Base-by-base conservation (phyloP, 2,113 vertebrate genomes). In the Salminus brasiliensis region DNA sequence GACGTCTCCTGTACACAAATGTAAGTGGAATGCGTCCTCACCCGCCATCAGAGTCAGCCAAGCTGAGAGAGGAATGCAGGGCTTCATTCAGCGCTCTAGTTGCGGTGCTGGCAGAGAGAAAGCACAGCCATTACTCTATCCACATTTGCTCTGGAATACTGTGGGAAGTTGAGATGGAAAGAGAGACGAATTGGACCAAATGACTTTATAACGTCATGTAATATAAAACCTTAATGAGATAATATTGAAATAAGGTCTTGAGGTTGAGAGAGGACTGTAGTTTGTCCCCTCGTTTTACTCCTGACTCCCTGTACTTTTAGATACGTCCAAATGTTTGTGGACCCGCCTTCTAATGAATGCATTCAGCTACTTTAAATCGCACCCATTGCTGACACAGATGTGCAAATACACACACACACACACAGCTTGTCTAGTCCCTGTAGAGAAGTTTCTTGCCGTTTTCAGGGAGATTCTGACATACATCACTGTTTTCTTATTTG, bases 21-120 rank as follows among this genome's bases (percentile, higher is more conserved):
- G 25, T 62, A 41, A 23, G 16, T 69, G 29, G n/a, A 66, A 47
- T 23, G 16, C 41, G n/a, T 62, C 57, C 47, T 39, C 47, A 45
- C 70, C 41, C 52, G 2, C 59, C 62, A 39, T 81, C 49, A 9
- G 43, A 49, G n/a, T 70, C 39, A 47, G 67, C 13, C 30, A 57
- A 34, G 27, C 30, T 47, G n/a, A 66, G 62, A 34, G 16, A 32
- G 11, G 16, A 78, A 59, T 25, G 49, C n/a, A 36, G 1, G 43
- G 39, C 18, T 70, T 70, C 39, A 67, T 25, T 68, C 52, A 69
- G 47, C 36, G 29, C 43, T 69, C 39, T 69, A 25, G 13, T 29
- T 66, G 32, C 23, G 29, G 39, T 27, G 21, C 45, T 10, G 59
- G n/a, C 27, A 21, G 29, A 63, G 18, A 66, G 9, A 63, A 13